Conservation (phyloP, 2,113 vertebrate species). For the Barnardius zonarius region DNA sequence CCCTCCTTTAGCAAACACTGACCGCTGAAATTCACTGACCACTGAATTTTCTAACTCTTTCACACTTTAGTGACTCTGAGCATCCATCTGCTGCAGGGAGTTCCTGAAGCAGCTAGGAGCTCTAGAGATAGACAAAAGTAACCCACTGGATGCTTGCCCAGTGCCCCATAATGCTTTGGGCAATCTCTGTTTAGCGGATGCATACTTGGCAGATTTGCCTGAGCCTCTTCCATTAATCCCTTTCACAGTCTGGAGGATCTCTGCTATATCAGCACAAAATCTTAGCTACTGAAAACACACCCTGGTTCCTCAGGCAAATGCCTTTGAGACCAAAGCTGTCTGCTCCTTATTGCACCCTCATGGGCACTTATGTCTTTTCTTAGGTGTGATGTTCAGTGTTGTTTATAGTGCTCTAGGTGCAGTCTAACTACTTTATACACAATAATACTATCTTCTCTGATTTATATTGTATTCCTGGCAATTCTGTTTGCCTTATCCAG, state of each 20-base stretch:
- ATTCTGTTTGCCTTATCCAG: slow-evolving; percentile 40
- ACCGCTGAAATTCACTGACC: not conserved
- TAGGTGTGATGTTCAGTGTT: slow-evolving; percentile 33
- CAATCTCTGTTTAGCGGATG: not conserved
- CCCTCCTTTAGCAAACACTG: not conserved
- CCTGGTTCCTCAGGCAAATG: not conserved
- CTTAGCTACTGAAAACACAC: slow-evolving; percentile 6
- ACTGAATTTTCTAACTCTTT: not conserved
- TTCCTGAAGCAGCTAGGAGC: not conserved
- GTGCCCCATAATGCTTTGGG: not conserved
- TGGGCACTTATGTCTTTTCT: slow-evolving; percentile 64
- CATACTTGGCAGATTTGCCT: not conserved
- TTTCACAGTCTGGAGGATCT: slow-evolving; percentile 13
- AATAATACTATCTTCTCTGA: slow-evolving; percentile 61
- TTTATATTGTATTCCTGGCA: slow-evolving; percentile 59
- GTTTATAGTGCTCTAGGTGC: slow-evolving; percentile 65
- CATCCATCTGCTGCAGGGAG: not conserved
- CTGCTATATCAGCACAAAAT: slow-evolving; percentile 41
- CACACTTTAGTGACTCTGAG: not conserved
- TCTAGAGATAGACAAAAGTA: not conserved
- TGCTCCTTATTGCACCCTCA: slow-evolving; percentile 21
- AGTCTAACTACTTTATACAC: slow-evolving; percentile 61
- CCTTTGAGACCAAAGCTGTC: slow-evolving; percentile 20
- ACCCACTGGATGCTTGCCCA: not conserved
- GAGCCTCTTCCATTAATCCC: slow-evolving; percentile 14